phyloP scores from a whole-genome alignment of 2,797 vertebrate species.

The Hyperoplus immaculatus region DNA sequence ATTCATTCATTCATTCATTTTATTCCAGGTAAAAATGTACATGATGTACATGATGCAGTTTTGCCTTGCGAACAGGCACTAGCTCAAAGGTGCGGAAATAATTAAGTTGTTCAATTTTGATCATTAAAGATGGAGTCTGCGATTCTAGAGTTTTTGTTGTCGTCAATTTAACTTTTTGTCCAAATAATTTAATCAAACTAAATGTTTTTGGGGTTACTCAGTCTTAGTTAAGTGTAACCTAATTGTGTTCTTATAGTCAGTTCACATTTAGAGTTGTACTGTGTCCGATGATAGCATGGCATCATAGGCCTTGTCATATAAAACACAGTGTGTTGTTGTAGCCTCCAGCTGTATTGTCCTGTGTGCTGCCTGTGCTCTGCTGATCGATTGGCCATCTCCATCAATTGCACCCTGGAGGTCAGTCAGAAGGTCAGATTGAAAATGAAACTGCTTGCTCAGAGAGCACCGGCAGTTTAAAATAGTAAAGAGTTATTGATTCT shows the following conservation, averaged over 20 bases:
- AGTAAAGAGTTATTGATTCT: constrained; percentile 41
- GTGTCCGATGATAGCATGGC: neutral
- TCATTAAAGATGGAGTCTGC: too few species aligned
- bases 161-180: neutral
- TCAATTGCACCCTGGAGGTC: constrained; percentile 35
- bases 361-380: neutral
- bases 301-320: neutral
- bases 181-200: too few species aligned
- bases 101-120: too few species aligned
- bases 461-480: constrained; percentile 43
- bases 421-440: constrained; percentile 31
- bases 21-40: too few species aligned
- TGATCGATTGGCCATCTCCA: constrained; percentile 38
- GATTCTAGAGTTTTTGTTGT: too few species aligned
- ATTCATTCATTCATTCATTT: too few species aligned
- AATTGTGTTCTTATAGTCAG: neutral
- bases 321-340: neutral
- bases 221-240: neutral
- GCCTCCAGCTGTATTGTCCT: neutral
- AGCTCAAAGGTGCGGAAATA: too few species aligned
- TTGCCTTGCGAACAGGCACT: too few species aligned
- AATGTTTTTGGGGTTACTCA: neutral
- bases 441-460: constrained; percentile 42
- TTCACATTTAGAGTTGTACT: neutral
- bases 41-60: too few species aligned